Conservation (phyloP, 2,113 vertebrate species). For the Psilopsiagon aurifrons region DNA sequence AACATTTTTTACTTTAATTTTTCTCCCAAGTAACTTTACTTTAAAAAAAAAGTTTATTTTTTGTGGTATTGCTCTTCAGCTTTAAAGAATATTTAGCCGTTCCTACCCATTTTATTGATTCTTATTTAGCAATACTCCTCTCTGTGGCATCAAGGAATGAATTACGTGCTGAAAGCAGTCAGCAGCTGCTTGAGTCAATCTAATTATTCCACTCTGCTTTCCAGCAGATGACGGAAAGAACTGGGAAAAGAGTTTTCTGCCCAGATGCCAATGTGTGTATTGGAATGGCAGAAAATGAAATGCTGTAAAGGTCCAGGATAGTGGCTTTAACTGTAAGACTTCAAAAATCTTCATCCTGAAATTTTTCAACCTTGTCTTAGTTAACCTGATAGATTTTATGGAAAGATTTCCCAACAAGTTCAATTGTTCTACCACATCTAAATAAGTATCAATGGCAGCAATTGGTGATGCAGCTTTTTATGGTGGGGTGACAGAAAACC, state of each 20-base stretch:
- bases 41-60: neutral
- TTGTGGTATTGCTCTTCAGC: neutral
- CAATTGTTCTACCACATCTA: neutral
- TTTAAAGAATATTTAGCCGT: conserved; percentile 40
- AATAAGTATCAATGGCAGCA: conserved; percentile 42
- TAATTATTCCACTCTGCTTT: conserved; percentile 45
- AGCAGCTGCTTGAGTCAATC: conserved; percentile 46
- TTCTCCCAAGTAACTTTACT: neutral
- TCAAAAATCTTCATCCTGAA: neutral
- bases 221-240: conserved; percentile 30
- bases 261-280: neutral
- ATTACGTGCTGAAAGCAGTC: conserved; percentile 48
- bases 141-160: conserved; percentile 31
- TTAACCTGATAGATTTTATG: conserved; percentile 33
- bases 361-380: conserved; percentile 52
- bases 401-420: conserved; percentile 17
- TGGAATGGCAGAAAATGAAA: conserved; percentile 59
- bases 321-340: conserved; percentile 52
- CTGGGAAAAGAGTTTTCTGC: conserved; percentile 24
- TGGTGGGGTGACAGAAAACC: neutral
- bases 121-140: conserved; percentile 37
- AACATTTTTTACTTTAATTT: neutral
- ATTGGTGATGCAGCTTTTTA: neutral
- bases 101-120: conserved; percentile 38
- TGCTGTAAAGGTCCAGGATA: neutral